Evolutionary conservation across 2,113 vertebrate genomes (phyloP).

Genomic region (Bostrychus sinensis): DNA sequence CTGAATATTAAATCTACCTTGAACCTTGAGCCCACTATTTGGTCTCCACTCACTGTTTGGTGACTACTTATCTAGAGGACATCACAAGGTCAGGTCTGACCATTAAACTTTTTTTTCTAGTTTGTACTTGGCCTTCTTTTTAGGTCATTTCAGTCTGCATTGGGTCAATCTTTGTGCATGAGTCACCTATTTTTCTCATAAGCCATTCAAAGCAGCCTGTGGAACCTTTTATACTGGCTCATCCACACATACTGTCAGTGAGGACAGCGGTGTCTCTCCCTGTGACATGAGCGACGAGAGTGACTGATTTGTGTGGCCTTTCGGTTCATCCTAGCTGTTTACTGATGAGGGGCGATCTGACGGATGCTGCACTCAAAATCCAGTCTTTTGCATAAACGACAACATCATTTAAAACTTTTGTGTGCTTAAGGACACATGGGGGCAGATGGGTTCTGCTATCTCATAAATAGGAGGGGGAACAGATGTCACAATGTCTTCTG

Average conservation of each 20-base stretch:
- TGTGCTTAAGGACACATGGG: slow-evolving; percentile 41
- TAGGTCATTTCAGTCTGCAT: background rate
- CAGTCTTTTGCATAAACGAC: slow-evolving; percentile 31
- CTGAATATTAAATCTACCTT: too few relatives aligned
- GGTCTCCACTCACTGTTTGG: too few relatives aligned
- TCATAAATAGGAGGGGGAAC: background rate
- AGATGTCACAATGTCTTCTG: background rate
- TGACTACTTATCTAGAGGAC: too few relatives aligned
- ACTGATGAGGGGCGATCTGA: slow-evolving; percentile 62
- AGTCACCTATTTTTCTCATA: slow-evolving; percentile 42
- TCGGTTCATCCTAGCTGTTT: slow-evolving; percentile 57
- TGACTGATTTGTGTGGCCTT: slow-evolving; percentile 70
- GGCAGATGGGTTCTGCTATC: slow-evolving; percentile 11
- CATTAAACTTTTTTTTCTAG: too few relatives aligned
- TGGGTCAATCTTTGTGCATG: slow-evolving; percentile 22
- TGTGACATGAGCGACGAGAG: slow-evolving; percentile 49
- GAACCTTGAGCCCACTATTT: too few relatives aligned
- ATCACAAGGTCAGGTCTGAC: too few relatives aligned
- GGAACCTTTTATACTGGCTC: slow-evolving; percentile 23
- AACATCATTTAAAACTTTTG: slow-evolving; percentile 34
- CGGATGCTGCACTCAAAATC: slow-evolving; percentile 41
- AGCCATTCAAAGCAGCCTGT: slow-evolving; percentile 45
- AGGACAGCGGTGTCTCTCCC: slow-evolving; percentile 36
- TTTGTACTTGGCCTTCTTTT: background rate
- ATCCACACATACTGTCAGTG: slow-evolving; percentile 48